A percentile compares a stretch with the other conserved stretches of the same genome.
Conservation (phyloP, 1,140 invertebrate genomes). For the Agrypnia vestita region DNA sequence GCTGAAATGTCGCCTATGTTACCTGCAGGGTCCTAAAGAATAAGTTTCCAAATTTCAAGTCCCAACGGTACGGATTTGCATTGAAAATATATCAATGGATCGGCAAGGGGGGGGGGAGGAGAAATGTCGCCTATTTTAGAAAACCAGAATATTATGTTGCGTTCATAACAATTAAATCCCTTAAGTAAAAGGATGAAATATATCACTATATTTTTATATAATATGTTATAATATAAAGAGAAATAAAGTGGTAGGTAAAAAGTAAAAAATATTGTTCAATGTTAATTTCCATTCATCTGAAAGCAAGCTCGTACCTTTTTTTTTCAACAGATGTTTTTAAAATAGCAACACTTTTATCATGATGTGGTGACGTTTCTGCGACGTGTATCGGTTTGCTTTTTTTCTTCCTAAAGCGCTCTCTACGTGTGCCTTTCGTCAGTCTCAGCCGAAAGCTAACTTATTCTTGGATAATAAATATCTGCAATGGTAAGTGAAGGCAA, state of each 20-base stretch:
- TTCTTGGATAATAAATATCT: constrained; percentile 29
- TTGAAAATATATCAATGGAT: too few species aligned
- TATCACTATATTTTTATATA: not conserved
- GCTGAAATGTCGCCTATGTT: too few species aligned
- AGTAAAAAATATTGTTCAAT: not conserved
- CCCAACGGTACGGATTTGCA: too few species aligned
- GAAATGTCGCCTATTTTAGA: too few species aligned
- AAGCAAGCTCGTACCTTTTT: not conserved
- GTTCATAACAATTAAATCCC: not conserved
- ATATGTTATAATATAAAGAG: not conserved
- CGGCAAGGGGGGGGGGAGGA: too few species aligned
- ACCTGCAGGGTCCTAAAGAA: too few species aligned
- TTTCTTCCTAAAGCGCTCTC: constrained; percentile 19
- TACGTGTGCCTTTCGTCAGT: constrained; percentile 48
- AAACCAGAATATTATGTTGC: not conserved
- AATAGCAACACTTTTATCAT: constrained; percentile 44
- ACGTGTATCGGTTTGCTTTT: constrained; percentile 51
- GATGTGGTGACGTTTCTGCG: constrained; percentile 52
- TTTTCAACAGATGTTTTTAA: not conserved
- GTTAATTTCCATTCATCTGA: not conserved
- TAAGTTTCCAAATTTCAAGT: too few species aligned
- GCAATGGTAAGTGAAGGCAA: constrained; percentile 46
- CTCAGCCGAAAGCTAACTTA: constrained; percentile 7
- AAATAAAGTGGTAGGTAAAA: not conserved
- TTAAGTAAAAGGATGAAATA: not conserved